Evolutionary conservation across 2,113 vertebrate genomes (phyloP).

Genomic region (Eudyptes chrysolophus): DNA sequence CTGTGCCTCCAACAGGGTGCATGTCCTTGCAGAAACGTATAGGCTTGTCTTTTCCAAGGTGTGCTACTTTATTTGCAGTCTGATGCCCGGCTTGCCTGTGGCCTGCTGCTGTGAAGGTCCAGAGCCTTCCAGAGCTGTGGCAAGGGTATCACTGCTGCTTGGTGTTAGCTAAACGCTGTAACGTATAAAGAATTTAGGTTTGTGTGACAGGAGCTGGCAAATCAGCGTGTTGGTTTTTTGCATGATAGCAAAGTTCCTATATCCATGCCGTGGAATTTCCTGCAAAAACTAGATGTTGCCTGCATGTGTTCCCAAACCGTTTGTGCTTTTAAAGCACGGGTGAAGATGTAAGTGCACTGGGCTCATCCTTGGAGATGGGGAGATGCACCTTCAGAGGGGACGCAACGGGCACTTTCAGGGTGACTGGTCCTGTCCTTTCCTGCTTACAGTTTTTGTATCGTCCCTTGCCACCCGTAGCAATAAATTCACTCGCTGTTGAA

Average conservation of each 20-base stretch:
- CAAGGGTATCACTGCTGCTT: not conserved
- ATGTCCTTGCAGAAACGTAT: fast-evolving
- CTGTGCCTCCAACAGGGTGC: not conserved
- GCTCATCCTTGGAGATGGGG: not conserved
- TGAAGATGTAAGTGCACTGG: not conserved
- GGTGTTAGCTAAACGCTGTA: fast-evolving
- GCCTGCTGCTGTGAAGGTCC: not conserved
- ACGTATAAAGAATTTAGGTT: not conserved
- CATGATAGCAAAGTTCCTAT: not conserved
- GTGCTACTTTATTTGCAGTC: not conserved
- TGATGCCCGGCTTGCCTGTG: fast-evolving
- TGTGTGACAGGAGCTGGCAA: not conserved
- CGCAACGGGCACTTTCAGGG: fast-evolving
- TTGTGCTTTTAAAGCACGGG: not conserved
- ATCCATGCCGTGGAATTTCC: not conserved
- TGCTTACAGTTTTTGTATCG: not conserved
- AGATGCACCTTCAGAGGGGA: not conserved
- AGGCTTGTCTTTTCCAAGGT: not conserved
- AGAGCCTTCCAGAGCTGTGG: not conserved
- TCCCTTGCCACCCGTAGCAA: not conserved
- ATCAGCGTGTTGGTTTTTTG: not conserved
- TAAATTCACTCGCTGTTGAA: not conserved
- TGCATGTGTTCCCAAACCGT: fast-evolving
- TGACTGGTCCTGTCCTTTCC: not conserved
- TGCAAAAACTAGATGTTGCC: not conserved